phyloP scores from a whole-genome alignment of 2,888 invertebrate species.

The Phanerotoma sp. region DNA sequence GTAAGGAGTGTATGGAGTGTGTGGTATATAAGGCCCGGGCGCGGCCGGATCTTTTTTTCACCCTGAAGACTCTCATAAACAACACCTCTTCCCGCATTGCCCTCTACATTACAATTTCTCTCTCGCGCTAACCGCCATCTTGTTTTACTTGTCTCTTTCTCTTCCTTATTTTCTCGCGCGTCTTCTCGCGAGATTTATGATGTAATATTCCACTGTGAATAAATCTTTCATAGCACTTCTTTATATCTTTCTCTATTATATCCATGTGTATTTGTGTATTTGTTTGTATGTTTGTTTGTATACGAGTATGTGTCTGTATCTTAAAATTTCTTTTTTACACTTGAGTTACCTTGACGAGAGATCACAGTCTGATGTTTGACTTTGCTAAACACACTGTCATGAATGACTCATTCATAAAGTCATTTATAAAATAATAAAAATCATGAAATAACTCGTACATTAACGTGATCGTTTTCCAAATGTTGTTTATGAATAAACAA shows the following conservation, averaged over 20 bases:
- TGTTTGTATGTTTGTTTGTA: too few species aligned
- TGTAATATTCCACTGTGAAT: slow-evolving; percentile 8
- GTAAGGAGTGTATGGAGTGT: too few species aligned
- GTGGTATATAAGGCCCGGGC: slow-evolving; percentile 30
- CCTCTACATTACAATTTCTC: slow-evolving; percentile 32
- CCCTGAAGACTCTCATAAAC: slow-evolving; percentile 42
- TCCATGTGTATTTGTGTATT: too few species aligned
- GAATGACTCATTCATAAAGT: slow-evolving; percentile 45
- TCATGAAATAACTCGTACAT: too few species aligned
- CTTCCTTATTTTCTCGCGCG: slow-evolving; percentile 1
- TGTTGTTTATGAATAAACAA: too few species aligned
- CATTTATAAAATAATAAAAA: slow-evolving; percentile 36
- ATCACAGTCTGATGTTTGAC: neutral
- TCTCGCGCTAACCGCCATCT: slow-evolving; percentile 22
- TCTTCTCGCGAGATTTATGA: slow-evolving; percentile 4
- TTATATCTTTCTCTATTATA: neutral
- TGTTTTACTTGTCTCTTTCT: slow-evolving; percentile 23
- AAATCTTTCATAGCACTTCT: slow-evolving; percentile 9
- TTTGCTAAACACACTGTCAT: slow-evolving; percentile 23
- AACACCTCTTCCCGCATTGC: slow-evolving; percentile 44
- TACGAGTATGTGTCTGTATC: neutral
- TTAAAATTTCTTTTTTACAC: slow-evolving; percentile 11
- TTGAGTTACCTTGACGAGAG: neutral
- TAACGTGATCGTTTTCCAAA: too few species aligned
- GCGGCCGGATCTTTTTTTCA: slow-evolving; percentile 23